phyloP scores from a whole-genome alignment of 2,113 vertebrate genomes.

The Myanophis thanlyinensis region DNA sequence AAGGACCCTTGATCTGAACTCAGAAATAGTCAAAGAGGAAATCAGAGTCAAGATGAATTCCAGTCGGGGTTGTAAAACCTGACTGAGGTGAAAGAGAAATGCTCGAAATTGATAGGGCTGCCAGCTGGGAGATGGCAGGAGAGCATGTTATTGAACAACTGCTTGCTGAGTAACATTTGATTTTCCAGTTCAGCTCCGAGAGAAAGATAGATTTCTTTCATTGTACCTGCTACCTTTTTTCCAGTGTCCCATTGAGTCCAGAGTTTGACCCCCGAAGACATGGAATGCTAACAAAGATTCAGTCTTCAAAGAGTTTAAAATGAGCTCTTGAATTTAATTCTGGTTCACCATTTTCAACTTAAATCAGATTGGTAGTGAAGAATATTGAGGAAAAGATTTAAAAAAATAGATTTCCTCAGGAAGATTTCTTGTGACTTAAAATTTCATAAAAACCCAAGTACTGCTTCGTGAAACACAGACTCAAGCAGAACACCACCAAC shows the following conservation, averaged over 20 bases:
- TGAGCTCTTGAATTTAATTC: background rate
- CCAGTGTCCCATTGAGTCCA: background rate
- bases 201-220: background rate
- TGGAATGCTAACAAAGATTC: conserved; percentile 1
- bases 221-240: background rate
- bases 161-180: background rate
- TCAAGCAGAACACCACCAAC: background rate
- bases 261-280: background rate
- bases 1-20: background rate
- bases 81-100: conserved; percentile 1
- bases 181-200: background rate
- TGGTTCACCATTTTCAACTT: background rate
- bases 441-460: background rate
- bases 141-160: background rate
- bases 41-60: conserved; percentile 17
- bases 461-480: background rate
- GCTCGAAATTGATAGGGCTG: background rate
- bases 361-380: background rate
- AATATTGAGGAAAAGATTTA: background rate
- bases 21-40: background rate
- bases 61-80: conserved; percentile 11
- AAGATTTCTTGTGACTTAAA: background rate
- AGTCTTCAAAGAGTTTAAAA: background rate
- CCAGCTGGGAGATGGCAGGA: background rate
- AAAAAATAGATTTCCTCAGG: background rate